phyloP scores from a whole-genome alignment of 2,888 invertebrate species.

The Sturmia bella region DNA sequence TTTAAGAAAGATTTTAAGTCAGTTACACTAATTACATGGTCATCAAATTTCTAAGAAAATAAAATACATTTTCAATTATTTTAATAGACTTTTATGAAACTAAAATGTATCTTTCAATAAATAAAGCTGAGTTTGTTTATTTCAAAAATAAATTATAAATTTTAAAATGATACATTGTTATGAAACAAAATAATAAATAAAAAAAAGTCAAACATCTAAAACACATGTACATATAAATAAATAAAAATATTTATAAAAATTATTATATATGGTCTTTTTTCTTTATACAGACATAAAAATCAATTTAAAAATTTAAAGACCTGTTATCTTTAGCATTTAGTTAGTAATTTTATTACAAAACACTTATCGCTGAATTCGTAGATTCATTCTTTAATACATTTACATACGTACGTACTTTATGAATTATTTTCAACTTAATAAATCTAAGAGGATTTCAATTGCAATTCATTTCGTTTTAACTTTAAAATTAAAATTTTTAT shows the following conservation, averaged over 20 bases:
- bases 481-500: constrained; percentile 26
- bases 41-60: constrained; percentile 15
- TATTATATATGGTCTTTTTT: constrained; percentile 39
- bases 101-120: constrained; percentile 16
- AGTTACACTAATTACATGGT: constrained; percentile 37
- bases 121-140: constrained; percentile 32
- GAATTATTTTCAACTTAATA: constrained; percentile 26
- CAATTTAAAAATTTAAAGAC: constrained; percentile 34
- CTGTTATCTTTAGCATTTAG: constrained; percentile 49
- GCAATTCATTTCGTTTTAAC: constrained; percentile 42
- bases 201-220: constrained; percentile 21
- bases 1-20: constrained; percentile 46
- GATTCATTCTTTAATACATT: constrained; percentile 24
- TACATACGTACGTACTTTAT: constrained; percentile 25
- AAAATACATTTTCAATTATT: constrained; percentile 26
- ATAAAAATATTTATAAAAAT: constrained; percentile 34
- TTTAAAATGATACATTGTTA: constrained; percentile 24
- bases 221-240: constrained; percentile 12
- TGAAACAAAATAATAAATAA: constrained; percentile 27
- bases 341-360: constrained; percentile 55
- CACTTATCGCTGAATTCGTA: constrained; percentile 56
- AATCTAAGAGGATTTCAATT: constrained; percentile 50
- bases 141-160: constrained; percentile 44
- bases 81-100: constrained; percentile 3
- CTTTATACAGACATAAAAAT: constrained; percentile 29